A percentile compares a stretch with the other conserved stretches of the same genome.
Conservation (phyloP, 1,140 invertebrate genomes). For the Micrasema minimum region DNA sequence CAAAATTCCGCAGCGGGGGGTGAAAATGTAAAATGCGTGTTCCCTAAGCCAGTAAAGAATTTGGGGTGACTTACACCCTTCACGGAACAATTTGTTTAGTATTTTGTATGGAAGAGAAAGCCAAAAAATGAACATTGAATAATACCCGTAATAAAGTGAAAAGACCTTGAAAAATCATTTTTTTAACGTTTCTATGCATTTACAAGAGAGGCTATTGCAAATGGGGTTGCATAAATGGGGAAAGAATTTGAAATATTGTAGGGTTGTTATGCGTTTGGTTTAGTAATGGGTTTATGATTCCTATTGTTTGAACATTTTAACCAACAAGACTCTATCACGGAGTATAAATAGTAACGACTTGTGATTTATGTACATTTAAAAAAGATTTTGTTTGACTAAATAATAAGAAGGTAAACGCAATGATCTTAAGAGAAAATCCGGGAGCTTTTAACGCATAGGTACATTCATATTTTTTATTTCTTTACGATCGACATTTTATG, state of each 20-base stretch:
- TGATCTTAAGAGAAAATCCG: neutral
- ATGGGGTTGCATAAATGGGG: too few species aligned
- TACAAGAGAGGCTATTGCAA: slow-evolving; percentile 20
- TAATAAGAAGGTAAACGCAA: neutral
- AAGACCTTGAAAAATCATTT: slow-evolving; percentile 49
- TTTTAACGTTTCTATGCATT: slow-evolving; percentile 48
- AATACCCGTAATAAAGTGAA: slow-evolving; percentile 48
- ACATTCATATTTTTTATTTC: neutral
- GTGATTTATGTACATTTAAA: neutral
- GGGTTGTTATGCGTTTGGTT: slow-evolving; percentile 13
- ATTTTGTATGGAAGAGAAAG: slow-evolving; percentile 42
- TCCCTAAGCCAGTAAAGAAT: slow-evolving; percentile 16
- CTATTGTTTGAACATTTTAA: neutral
- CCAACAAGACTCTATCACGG: neutral
- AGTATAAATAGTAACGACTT: neutral
- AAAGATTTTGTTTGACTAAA: neutral
- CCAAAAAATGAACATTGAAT: slow-evolving; percentile 53
- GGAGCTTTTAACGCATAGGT: neutral
- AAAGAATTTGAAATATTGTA: slow-evolving; percentile 17
- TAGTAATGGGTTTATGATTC: slow-evolving; percentile 20
- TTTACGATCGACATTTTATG: too few species aligned
- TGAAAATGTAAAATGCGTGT: slow-evolving; percentile 18
- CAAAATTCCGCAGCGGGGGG: slow-evolving; percentile 34
- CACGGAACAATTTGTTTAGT: slow-evolving; percentile 35
- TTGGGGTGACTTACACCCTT: slow-evolving; percentile 27